These are phyloP conservation scores for Sebastes oblongus DNA, from an alignment of 2,797 vertebrate genomes.

Conservation along the genomic window DNA sequence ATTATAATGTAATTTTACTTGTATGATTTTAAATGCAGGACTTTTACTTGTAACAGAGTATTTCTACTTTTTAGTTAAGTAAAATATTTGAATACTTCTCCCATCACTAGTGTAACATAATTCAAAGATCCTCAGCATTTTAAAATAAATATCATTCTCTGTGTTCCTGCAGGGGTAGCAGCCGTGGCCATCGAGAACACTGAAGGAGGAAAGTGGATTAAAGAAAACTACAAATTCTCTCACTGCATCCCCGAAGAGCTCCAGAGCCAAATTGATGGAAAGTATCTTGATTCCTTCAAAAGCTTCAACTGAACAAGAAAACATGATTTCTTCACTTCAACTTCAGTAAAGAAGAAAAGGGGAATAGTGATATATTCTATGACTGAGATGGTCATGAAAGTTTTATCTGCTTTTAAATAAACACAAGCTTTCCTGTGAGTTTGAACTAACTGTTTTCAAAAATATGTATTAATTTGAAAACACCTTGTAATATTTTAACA, in stretches of 20 bases:
- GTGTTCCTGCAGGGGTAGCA: slow-evolving; percentile 78
- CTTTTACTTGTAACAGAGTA: background rate
- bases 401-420: slow-evolving; percentile 5
- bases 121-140: background rate
- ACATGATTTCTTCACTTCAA: background rate
- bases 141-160: background rate
- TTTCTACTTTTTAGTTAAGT: background rate
- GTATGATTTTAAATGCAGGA: background rate
- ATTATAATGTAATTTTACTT: no score
- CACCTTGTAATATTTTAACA: background rate
- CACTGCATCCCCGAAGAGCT: slow-evolving; percentile 84
- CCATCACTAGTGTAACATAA: background rate
- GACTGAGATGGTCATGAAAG: background rate
- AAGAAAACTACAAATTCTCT: slow-evolving; percentile 84
- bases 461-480: background rate
- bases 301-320: slow-evolving; percentile 35
- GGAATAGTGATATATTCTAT: background rate
- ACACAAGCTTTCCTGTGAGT: background rate
- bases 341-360: background rate
- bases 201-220: slow-evolving; percentile 87
- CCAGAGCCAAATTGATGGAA: slow-evolving; percentile 81
- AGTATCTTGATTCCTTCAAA: slow-evolving; percentile 73
- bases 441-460: background rate
- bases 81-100: background rate
- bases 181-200: slow-evolving; percentile 89